phyloP scores from a whole-genome alignment of 2,113 vertebrate genomes.

The Triplophysa rosa region DNA sequence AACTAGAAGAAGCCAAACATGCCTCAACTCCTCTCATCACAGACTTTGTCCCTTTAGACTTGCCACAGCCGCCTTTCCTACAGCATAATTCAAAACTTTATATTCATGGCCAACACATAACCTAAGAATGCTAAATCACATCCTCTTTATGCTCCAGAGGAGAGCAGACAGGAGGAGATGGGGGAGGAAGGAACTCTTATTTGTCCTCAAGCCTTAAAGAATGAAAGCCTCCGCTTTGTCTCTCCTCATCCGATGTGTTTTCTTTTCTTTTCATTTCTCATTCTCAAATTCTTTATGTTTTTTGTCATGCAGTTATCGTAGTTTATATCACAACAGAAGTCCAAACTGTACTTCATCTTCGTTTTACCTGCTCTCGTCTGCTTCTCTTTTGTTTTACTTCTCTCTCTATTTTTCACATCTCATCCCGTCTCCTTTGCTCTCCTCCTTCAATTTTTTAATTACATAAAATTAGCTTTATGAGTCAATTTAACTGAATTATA shows the following conservation, averaged over 20 bases:
- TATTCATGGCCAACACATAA: constrained; percentile 38
- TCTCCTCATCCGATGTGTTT: neutral
- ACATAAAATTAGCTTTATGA: too few relatives aligned
- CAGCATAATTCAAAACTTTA: constrained; percentile 19
- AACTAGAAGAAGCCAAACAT: constrained; percentile 29
- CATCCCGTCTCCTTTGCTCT: neutral
- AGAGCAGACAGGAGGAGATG: constrained; percentile 18
- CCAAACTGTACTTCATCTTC: too few relatives aligned
- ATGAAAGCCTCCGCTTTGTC: neutral
- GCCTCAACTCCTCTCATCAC: constrained; percentile 33
- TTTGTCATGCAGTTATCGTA: neutral
- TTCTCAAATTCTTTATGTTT: neutral
- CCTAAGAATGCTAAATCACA: constrained; percentile 25
- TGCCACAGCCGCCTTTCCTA: constrained; percentile 10
- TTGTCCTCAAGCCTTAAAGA: neutral
- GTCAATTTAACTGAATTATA: too few relatives aligned
- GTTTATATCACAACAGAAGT: too few relatives aligned
- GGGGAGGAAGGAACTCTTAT: neutral
- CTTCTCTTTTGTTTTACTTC: too few relatives aligned
- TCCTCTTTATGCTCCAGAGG: constrained; percentile 26
- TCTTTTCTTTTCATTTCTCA: neutral
- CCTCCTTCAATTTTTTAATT: too few relatives aligned
- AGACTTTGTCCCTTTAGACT: constrained; percentile 32
- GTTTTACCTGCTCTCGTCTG: too few relatives aligned
- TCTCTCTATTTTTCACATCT: neutral